Percentiles rank a stretch among this genome's conserved stretches.
Evolutionary conservation across 2,797 vertebrate species (phyloP).

Genomic region (Sardinella longiceps): DNA sequence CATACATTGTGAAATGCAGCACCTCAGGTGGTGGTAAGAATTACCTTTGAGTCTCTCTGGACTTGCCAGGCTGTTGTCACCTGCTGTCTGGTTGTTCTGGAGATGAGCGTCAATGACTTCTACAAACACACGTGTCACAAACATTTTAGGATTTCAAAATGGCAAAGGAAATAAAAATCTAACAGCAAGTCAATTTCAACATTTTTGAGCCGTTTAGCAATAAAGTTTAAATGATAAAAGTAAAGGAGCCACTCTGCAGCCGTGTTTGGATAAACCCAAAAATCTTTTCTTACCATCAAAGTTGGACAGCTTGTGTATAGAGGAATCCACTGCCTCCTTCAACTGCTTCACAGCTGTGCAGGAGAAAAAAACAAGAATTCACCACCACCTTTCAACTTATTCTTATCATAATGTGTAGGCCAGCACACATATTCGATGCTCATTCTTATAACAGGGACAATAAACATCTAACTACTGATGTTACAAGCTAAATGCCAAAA

Average conservation of each 20-base stretch:
- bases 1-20: background rate
- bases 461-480: background rate
- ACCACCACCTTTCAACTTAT: background rate
- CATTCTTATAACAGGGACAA: background rate
- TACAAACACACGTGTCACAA: constrained; percentile 40
- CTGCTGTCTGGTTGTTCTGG: constrained; percentile 78
- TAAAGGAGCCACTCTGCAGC: too few relatives aligned
- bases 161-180: too few relatives aligned
- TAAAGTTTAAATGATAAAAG: too few relatives aligned
- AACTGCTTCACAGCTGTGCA: constrained; percentile 75
- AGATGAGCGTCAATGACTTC: constrained; percentile 78
- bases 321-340: constrained; percentile 75
- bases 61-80: constrained; percentile 74
- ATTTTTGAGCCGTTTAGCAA: too few relatives aligned
- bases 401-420: background rate
- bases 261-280: background rate
- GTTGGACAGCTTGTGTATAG: constrained; percentile 75
- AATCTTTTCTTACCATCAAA: constrained; percentile 72
- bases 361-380: constrained; percentile 13
- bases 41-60: constrained; percentile 76
- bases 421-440: background rate
- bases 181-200: too few relatives aligned
- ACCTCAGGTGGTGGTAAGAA: background rate
- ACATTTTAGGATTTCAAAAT: too few relatives aligned
- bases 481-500: background rate